Evolutionary conservation across 2,888 invertebrate genomes (phyloP), one percentile per base, ranked within the genome.

Genomic region (Drepanosiphum platanoidis): DNA sequence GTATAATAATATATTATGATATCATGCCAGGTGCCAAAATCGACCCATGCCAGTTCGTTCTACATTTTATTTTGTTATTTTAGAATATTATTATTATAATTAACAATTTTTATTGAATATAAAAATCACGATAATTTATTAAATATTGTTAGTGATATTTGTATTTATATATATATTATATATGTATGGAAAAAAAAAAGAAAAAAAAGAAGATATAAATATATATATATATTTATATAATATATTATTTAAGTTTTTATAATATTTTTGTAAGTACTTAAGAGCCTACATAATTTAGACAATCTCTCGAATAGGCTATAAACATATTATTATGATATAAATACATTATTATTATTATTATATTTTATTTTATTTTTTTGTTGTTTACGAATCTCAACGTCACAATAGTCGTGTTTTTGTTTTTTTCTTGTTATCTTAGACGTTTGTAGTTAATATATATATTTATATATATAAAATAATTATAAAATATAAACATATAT

Each of bases 331-430:
- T 42, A 79, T 78, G 8, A 78, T 64, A 78, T 46, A 61, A 22
- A 61, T 61, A 61, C 61, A 34, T 79, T 80, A 79, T 79, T 66
- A 66, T 79, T 9, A 78, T 66, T 80, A 68, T 79, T 70, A 52
- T 64, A 27, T 80, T 70, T 83, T 75, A 36, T 77, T 83, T 83
- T 80, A 52, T 83, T 75, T 64, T 77, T 83, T 83, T 84, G 83
- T 84, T 84, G 75, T 75, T 84, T 83, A 83, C 68, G 83, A 84
- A 84, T 84, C 83, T 84, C 83, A 84, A 84, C 68, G 42, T 84
- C 75, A 77, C 75, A 84, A 84, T 84, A 84, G 83, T 84, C 83
- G 74, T 84, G 46, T 84, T 84, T 83, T 83, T 75, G n/a, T 39
- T 83, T 75, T 84, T 68, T 84, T 75, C 66, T 84, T 84, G 66